Evolutionary conservation across 2,888 invertebrate species (phyloP).

Genomic region (Cephus rjabovi): DNA sequence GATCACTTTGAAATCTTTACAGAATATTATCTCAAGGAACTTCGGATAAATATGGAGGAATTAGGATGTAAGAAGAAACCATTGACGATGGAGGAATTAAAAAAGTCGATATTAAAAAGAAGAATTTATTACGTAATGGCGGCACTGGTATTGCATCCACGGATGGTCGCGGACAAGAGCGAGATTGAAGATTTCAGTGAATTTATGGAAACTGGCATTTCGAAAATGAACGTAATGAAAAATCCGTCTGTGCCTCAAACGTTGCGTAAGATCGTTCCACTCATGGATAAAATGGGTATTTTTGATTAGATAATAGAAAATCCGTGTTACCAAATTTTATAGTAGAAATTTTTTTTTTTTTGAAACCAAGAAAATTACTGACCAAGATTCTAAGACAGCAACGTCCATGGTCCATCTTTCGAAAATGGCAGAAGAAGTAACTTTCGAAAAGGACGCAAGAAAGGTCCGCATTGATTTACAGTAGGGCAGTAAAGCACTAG

Average conservation of each 20-base stretch:
- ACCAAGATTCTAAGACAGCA: background rate
- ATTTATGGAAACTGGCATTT: slow-evolving; percentile 26
- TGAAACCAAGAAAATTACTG: background rate
- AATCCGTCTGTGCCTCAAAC: slow-evolving; percentile 31
- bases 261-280: slow-evolving; percentile 33
- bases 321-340: background rate
- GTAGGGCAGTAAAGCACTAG: slow-evolving; percentile 59
- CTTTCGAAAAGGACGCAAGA: slow-evolving; percentile 21
- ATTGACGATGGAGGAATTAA: slow-evolving; percentile 37
- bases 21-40: slow-evolving; percentile 30
- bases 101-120: slow-evolving; percentile 37
- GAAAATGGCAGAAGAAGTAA: background rate
- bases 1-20: slow-evolving; percentile 38
- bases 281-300: slow-evolving; percentile 37
- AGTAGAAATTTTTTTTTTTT: background rate
- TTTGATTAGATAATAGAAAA: slow-evolving; percentile 31
- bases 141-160: slow-evolving; percentile 35
- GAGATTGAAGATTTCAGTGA: slow-evolving; percentile 37
- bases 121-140: slow-evolving; percentile 36
- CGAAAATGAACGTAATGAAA: slow-evolving; percentile 42
- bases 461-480: slow-evolving; percentile 55
- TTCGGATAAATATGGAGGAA: slow-evolving; percentile 32
- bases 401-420: background rate
- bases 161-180: slow-evolving; percentile 39
- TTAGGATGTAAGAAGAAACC: slow-evolving; percentile 37